Percentiles rank a stretch among this genome's conserved stretches.
These are phyloP conservation scores for Trachymyrmex cornetzi DNA, from an alignment of 1,140 invertebrate genomes.

Conservation along the genomic window DNA sequence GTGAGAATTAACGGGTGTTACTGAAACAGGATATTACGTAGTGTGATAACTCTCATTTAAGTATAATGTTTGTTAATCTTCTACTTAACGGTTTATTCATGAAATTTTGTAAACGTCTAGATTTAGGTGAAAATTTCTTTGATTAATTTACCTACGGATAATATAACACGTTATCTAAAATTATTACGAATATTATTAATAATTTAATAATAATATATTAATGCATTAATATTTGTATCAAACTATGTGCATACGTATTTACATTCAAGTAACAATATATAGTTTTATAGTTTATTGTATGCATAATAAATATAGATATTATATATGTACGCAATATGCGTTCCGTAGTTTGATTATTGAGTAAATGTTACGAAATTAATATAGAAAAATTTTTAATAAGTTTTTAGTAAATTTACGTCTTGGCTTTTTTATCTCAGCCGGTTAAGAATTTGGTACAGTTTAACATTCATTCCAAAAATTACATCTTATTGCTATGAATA, in stretches of 20 bases:
- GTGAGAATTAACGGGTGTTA: conserved; percentile 51
- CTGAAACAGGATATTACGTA: conserved; percentile 28
- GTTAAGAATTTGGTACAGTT: not conserved
- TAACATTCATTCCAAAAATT: not conserved
- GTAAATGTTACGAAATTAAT: conserved; percentile 5
- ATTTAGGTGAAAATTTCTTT: not conserved
- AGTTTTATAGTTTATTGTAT: not conserved
- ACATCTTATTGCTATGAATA: not conserved
- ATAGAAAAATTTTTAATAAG: not conserved
- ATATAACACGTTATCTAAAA: not conserved
- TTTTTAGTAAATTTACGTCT: not conserved
- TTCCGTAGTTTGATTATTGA: not conserved
- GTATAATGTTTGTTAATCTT: conserved; percentile 42
- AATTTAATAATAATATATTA: not conserved
- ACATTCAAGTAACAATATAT: not conserved
- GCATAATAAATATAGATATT: not conserved
- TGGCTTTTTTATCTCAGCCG: not conserved
- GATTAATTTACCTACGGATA: not conserved
- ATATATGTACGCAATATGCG: not conserved
- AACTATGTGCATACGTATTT: not conserved
- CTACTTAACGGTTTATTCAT: not conserved
- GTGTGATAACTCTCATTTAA: conserved; percentile 34
- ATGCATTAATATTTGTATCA: not conserved
- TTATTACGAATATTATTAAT: conserved; percentile 2
- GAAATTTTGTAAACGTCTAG: conserved; percentile 9